Percentiles rank a stretch among this genome's conserved stretches.
Evolutionary conservation across 1,140 invertebrate genomes (phyloP).

Genomic region (Aphidius ervi): DNA sequence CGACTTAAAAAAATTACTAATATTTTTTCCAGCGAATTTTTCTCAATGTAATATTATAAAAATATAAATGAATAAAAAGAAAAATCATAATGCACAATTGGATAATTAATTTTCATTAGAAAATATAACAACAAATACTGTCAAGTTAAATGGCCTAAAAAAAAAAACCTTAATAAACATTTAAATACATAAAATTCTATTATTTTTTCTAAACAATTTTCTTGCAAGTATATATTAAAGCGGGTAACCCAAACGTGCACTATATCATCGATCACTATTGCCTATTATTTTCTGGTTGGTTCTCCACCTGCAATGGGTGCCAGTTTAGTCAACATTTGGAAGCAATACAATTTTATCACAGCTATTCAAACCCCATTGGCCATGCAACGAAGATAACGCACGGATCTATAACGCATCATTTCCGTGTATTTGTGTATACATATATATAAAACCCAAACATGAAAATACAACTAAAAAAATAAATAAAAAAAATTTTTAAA

Average conservation of each 20-base stretch:
- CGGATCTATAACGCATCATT: slow-evolving; percentile 48
- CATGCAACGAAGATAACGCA: slow-evolving; percentile 51
- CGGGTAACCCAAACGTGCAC: slow-evolving; percentile 13
- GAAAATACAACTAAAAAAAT: slow-evolving; percentile 33
- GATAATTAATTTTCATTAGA: background rate
- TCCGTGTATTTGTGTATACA: slow-evolving; percentile 36
- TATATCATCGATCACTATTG: slow-evolving; percentile 38
- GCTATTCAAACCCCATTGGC: slow-evolving; percentile 54
- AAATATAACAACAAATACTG: no score
- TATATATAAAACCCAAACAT: slow-evolving; percentile 26
- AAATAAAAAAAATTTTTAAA: no score
- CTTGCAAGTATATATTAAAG: slow-evolving; percentile 20
- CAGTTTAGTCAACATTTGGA: slow-evolving; percentile 55
- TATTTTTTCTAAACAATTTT: slow-evolving; percentile 20
- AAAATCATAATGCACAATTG: no score
- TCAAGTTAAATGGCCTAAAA: no score
- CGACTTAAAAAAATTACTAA: background rate
- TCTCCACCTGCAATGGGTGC: slow-evolving; percentile 52
- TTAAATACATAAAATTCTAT: no score
- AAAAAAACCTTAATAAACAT: no score
- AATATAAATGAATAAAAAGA: background rate
- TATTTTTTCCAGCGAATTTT: no score
- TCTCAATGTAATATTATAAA: background rate
- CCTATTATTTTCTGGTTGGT: slow-evolving; percentile 51
- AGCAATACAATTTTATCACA: slow-evolving; percentile 54